These are phyloP conservation scores for Halichondria panicea DNA, from an alignment of 37 sponge, comb jelly and placozoan genomes.

Conservation along the genomic window DNA sequence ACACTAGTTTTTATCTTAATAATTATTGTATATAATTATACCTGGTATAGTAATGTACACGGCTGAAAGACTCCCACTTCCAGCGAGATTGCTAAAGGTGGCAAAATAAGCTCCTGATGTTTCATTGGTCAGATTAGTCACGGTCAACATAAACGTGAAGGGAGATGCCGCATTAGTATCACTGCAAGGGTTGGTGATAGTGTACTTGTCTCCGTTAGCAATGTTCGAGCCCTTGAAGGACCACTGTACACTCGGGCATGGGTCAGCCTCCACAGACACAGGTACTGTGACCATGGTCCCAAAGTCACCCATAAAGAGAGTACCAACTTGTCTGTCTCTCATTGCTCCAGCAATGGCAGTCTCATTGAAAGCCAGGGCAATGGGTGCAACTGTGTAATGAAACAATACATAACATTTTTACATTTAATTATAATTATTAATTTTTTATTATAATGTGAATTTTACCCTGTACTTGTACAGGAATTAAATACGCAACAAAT, in stretches of 20 bases:
- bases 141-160: constrained; percentile 17
- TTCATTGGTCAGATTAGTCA: neutral
- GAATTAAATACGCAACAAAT: too few relatives aligned
- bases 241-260: constrained; percentile 30
- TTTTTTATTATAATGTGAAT: too few relatives aligned
- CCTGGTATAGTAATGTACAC: constrained; percentile 25
- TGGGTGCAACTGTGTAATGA: too few relatives aligned
- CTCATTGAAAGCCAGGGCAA: too few relatives aligned
- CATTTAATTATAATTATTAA: too few relatives aligned
- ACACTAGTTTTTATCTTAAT: too few relatives aligned
- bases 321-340: neutral
- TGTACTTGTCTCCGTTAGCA: neutral
- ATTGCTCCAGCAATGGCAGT: too few relatives aligned
- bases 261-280: constrained; percentile 34
- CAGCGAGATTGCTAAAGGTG: constrained; percentile 3
- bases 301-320: neutral
- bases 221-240: neutral
- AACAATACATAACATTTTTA: too few relatives aligned
- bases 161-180: neutral
- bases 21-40: too few relatives aligned
- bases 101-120: constrained; percentile 32
- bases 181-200: neutral
- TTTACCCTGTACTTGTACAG: too few relatives aligned
- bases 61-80: neutral
- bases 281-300: neutral